A percentile compares a stretch with the other conserved stretches of the same genome.
phyloP scores from a whole-genome alignment of 2,113 vertebrate species.

The Indicator maculatus region DNA sequence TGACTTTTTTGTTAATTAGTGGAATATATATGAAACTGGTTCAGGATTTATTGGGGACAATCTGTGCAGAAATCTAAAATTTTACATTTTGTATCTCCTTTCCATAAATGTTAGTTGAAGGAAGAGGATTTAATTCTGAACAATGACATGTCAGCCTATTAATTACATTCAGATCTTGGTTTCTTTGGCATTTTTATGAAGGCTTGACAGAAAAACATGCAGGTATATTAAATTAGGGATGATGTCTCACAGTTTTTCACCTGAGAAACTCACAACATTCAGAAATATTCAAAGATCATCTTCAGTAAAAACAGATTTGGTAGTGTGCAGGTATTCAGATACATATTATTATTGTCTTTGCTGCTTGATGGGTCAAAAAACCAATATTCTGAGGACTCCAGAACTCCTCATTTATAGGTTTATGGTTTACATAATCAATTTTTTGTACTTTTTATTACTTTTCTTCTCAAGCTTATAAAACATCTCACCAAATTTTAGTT shows the following conservation, averaged over 20 bases:
- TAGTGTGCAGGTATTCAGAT: neutral
- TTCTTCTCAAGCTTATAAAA: neutral
- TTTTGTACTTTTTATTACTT: neutral
- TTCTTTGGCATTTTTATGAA: neutral
- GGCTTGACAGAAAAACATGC: neutral
- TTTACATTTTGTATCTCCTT: neutral
- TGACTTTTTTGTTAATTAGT: neutral
- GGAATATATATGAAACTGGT: neutral
- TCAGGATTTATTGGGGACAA: neutral
- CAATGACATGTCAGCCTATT: neutral
- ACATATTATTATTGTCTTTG: neutral
- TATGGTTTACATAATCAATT: neutral
- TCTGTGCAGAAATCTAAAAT: neutral
- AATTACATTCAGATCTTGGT: neutral
- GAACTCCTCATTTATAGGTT: neutral
- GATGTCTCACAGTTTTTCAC: neutral
- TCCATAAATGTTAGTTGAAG: neutral
- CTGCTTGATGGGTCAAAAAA: neutral
- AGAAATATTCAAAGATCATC: neutral
- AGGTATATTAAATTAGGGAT: neutral
- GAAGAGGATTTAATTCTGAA: neutral
- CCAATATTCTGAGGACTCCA: neutral
- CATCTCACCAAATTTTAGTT: neutral
- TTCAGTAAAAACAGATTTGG: neutral
- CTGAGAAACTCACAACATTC: neutral